A percentile compares a stretch with the other conserved stretches of the same genome.
These are phyloP conservation scores for Nysson spinosus DNA, from an alignment of 2,888 invertebrate genomes.

Conservation along the genomic window DNA sequence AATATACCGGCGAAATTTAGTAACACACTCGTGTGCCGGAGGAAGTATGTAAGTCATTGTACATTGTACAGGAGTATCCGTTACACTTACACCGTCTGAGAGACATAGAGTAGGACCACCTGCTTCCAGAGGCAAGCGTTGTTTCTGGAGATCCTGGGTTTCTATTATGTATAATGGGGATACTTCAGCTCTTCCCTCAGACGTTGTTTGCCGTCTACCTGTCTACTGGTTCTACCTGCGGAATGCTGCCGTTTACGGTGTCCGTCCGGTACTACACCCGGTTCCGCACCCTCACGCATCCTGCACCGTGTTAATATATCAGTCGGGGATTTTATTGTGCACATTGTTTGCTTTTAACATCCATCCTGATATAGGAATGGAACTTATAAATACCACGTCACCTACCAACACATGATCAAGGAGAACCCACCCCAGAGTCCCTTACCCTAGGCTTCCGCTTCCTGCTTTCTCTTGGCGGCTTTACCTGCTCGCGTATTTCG, in stretches of 20 bases:
- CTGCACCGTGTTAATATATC: conserved; percentile 43
- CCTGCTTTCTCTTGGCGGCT: conserved; percentile 19
- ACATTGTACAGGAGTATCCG: background rate
- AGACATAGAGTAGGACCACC: conserved; percentile 30
- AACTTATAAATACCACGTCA: too few species aligned
- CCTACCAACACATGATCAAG: conserved; percentile 50
- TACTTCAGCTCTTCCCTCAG: conserved; percentile 60
- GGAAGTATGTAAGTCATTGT: background rate
- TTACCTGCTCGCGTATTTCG: background rate
- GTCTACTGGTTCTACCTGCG: conserved; percentile 56
- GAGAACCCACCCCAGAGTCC: conserved; percentile 28
- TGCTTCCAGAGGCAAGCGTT: conserved; percentile 43
- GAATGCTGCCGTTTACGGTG: conserved; percentile 52
- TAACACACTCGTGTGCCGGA: background rate
- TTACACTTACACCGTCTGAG: conserved; percentile 7
- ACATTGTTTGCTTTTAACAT: conserved; percentile 37
- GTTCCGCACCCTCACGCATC: background rate
- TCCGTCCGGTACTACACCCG: background rate
- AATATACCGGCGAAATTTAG: conserved; percentile 28
- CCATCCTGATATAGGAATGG: background rate
- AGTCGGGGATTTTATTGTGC: conserved; percentile 51
- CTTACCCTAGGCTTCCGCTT: conserved; percentile 36
- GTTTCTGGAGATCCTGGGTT: conserved; percentile 52
- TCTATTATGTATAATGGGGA: conserved; percentile 67
- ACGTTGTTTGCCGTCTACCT: conserved; percentile 67